Evolutionary conservation across 2,113 vertebrate species (phyloP).

Genomic region (Hirundichthys speculiger): DNA sequence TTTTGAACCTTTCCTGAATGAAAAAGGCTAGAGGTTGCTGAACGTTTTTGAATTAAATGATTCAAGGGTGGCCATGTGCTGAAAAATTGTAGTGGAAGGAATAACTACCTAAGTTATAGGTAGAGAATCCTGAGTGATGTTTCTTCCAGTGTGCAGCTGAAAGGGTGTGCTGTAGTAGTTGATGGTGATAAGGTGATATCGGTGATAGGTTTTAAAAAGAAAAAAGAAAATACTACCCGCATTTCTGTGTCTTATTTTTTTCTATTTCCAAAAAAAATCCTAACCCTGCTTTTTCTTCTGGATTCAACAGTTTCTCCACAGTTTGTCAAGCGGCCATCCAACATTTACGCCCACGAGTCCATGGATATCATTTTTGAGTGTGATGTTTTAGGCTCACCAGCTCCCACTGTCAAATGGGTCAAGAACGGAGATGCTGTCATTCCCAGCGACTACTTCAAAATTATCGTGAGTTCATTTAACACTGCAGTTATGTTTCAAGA

Average conservation of each 20-base stretch:
- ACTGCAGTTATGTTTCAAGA: not conserved
- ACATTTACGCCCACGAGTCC: constrained; percentile 93
- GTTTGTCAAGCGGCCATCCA: constrained; percentile 87
- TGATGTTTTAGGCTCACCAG: constrained; percentile 89
- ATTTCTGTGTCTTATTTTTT: not conserved
- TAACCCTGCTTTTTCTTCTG: not conserved
- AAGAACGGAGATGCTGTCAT: constrained; percentile 98
- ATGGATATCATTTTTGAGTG: constrained; percentile 97
- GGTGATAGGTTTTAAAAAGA: no score
- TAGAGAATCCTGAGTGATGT: constrained; percentile 13
- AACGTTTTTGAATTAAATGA: not conserved
- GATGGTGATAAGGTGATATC: constrained; percentile 25
- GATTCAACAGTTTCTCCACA: constrained; percentile 84
- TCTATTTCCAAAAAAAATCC: not conserved
- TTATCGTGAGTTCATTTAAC: constrained; percentile 84
- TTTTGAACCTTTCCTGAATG: constrained; percentile 7
- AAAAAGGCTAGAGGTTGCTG: not conserved
- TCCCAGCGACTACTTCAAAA: constrained; percentile 98
- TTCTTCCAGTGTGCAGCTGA: constrained; percentile 16
- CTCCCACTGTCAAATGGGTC: constrained; percentile 95
- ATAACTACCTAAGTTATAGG: constrained; percentile 20
- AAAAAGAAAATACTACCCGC: no score
- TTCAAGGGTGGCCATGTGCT: constrained; percentile 1
- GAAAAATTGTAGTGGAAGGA: constrained; percentile 5
- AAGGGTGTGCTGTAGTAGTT: constrained; percentile 7